Conservation (phyloP, 2,888 invertebrate genomes). For the Oscheius myriophilus region DNA sequence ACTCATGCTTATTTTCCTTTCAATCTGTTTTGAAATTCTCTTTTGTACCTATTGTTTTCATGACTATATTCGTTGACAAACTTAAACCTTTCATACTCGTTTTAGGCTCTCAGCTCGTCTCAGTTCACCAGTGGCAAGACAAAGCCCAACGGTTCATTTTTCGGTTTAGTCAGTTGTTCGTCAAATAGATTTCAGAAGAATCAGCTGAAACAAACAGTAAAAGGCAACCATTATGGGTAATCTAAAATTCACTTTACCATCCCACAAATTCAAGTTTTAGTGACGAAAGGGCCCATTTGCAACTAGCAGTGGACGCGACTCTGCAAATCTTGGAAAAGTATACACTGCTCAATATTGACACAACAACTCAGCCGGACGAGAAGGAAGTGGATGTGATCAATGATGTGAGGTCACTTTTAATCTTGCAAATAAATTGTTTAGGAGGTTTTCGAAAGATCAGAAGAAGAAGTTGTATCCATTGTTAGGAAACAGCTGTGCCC, state of each 20-base stretch:
- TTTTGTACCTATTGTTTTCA: too few relatives aligned
- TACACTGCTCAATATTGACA: conserved; percentile 65
- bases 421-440: conserved; percentile 23
- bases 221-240: conserved; percentile 91
- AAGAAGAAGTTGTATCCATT: conserved; percentile 85
- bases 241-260: conserved; percentile 7
- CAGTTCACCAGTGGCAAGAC: conserved; percentile 20
- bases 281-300: conserved; percentile 89
- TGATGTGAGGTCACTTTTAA: conserved; percentile 38
- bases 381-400: conserved; percentile 41
- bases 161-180: conserved; percentile 42
- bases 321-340: conserved; percentile 73
- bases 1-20: too few relatives aligned
- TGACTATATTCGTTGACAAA: too few relatives aligned
- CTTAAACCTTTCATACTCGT: too few relatives aligned
- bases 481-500: conserved; percentile 90
- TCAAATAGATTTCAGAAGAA: conserved; percentile 79
- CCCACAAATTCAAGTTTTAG: conserved; percentile 71
- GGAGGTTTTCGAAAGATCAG: conserved; percentile 73
- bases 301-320: conserved; percentile 83
- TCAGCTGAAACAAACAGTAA: conserved; percentile 84
- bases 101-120: conserved; percentile 24
- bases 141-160: conserved; percentile 21
- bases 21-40: too few relatives aligned
- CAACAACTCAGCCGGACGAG: conserved; percentile 32